These are phyloP conservation scores for Dioctria rufipes DNA, from an alignment of 2,888 invertebrate species.

Conservation along the genomic window DNA sequence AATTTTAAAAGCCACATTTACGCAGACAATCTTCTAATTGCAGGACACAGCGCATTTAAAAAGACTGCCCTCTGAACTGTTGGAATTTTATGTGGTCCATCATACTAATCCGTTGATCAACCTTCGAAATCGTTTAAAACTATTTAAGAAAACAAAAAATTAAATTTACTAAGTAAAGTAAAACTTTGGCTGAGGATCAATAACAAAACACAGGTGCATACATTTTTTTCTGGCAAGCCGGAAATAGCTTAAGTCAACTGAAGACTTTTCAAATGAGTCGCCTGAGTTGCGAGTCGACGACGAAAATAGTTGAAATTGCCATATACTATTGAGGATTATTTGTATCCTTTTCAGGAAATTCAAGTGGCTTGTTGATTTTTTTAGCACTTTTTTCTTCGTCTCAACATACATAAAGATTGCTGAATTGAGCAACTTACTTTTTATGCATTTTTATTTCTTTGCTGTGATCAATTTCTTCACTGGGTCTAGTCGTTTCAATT, in stretches of 20 bases:
- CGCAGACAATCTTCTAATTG: no score
- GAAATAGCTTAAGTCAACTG: slow-evolving; percentile 65
- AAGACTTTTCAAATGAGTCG: slow-evolving; percentile 64
- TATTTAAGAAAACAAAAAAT: neutral
- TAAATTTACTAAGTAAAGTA: slow-evolving; percentile 57
- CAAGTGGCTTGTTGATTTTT: slow-evolving; percentile 39
- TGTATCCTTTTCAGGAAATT: slow-evolving; percentile 14
- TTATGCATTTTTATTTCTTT: slow-evolving; percentile 8
- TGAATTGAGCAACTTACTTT: neutral
- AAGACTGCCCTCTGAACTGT: slow-evolving; percentile 68
- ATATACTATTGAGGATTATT: slow-evolving; percentile 65
- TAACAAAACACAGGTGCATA: slow-evolving; percentile 68
- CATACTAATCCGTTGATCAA: slow-evolving; percentile 66
- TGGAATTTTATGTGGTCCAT: slow-evolving; percentile 64
- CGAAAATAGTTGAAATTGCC: slow-evolving; percentile 67
- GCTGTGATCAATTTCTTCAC: slow-evolving; percentile 62
- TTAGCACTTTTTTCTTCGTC: slow-evolving; percentile 48
- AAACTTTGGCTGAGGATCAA: slow-evolving; percentile 64
- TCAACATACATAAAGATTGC: slow-evolving; percentile 22
- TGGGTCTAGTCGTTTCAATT: slow-evolving; percentile 67
- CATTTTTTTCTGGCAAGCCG: slow-evolving; percentile 67
- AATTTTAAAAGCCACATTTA: no score
- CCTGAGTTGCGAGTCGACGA: slow-evolving; percentile 60
- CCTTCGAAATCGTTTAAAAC: slow-evolving; percentile 56
- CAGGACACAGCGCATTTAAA: slow-evolving; percentile 61